Evolutionary conservation across 64 coral and sea anemone genomes (phyloP).

Genomic region (Pachyseris speciosa): DNA sequence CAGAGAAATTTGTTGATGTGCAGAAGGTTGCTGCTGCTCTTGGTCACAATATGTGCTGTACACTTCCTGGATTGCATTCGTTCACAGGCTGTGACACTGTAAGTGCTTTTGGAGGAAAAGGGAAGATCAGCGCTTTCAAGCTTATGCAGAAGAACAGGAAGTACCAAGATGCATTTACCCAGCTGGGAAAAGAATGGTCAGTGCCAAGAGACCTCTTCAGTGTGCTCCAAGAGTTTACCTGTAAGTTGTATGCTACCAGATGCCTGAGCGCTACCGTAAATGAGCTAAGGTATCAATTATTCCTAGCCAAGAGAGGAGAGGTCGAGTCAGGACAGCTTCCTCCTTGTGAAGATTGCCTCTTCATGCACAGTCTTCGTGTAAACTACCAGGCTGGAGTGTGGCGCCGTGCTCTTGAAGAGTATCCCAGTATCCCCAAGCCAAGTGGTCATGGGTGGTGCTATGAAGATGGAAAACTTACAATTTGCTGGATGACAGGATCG

Average conservation of each 20-base stretch:
- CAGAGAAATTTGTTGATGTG: conserved; percentile 29
- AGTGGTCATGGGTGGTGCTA: conserved; percentile 53
- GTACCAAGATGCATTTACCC: conserved; percentile 40
- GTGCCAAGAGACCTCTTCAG: conserved; percentile 38
- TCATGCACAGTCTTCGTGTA: conserved; percentile 25
- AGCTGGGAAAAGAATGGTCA: conserved; percentile 50
- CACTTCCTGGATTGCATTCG: background rate
- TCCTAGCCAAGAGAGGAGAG: conserved; percentile 42
- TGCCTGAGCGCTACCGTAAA: conserved; percentile 19
- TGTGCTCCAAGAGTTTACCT: conserved; percentile 52
- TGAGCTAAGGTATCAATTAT: conserved; percentile 27
- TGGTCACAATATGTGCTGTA: background rate
- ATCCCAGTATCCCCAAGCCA: conserved; percentile 56
- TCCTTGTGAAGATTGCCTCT: conserved; percentile 54
- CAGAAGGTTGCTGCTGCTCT: background rate
- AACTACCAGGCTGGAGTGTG: conserved; percentile 70
- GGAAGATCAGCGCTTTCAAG: conserved; percentile 55
- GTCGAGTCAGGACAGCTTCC: conserved; percentile 49
- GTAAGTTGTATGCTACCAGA: conserved; percentile 31
- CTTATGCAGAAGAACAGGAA: conserved; percentile 23
- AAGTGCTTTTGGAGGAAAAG: conserved; percentile 62
- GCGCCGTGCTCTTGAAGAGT: conserved; percentile 45
- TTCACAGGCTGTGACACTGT: background rate
- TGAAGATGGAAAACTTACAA: conserved; percentile 48
- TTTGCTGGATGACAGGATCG: conserved; percentile 67